Base-by-base conservation (phyloP, 2,888 invertebrate species). In the Lepeophtheirus nordmannii region DNA sequence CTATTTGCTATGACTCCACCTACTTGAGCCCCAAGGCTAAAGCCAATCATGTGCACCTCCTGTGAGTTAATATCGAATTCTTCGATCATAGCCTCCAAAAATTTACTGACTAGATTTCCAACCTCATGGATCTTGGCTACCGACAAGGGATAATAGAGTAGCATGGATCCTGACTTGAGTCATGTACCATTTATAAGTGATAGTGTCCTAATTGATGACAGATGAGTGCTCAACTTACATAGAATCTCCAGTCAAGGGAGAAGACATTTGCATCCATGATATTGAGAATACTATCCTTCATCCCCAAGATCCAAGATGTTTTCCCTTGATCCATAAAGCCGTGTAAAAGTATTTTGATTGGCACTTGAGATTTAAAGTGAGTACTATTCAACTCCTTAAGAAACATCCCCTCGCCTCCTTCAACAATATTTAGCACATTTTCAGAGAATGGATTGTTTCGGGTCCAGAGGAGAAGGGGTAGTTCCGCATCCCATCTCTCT, bases 1-100 rank as follows among this genome's bases (percentile, higher is more conserved):
- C 38, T 60, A 37, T 60, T 23, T 11, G 37, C 60, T 38, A 60
- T 37, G 23, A 37, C 30, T 22, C 60, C 60, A 14, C 37, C 60
- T 10, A 60, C n/a, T 14, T 60, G 60, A 60, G 60, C 60, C 17
- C 60, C 60, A 2, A 60, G 23, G 22, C 60, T 60, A 30, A 60
- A 60, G 11, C 60, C 60, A 60, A 57, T 57, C 1, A 57, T 23
- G n/a, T 57, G 57, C 22, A 57, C 23, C 20, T 57, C 57, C 30
- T 30, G 2, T 30, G 30, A 30, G 30, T 30, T 30, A 7, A 30
- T 30, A 2, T 57, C n/a, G 23, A 57, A 57, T 20, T 11, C 11
- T 11, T 57, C 5, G n/a, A 57, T 57, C 57, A 57, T 12, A 5
- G 12, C n/a, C 2, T 57, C 57, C 12, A 57, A 1, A 11, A 57